Evolutionary conservation across 2,113 vertebrate species (phyloP).

Genomic region (Cololabis saira): DNA sequence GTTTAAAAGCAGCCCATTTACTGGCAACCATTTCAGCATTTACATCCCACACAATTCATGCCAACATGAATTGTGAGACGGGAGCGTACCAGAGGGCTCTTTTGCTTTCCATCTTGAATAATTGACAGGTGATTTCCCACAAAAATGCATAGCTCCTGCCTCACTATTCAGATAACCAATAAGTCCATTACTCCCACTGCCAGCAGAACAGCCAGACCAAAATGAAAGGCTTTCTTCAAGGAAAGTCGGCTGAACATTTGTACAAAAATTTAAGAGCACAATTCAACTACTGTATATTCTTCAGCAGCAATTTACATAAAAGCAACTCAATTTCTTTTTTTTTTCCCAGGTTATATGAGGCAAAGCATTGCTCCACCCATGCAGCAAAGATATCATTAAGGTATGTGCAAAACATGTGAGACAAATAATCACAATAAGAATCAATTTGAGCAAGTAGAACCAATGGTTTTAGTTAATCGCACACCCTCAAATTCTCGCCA

Average conservation of each 20-base stretch:
- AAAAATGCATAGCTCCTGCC: constrained; percentile 28
- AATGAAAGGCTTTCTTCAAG: too few species aligned
- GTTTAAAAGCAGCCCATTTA: too few species aligned
- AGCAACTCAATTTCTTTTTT: constrained; percentile 1
- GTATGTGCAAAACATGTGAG: not conserved
- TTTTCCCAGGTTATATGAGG: constrained; percentile 39
- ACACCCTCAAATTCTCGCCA: not conserved
- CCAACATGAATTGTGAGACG: not conserved
- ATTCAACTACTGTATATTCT: constrained; percentile 2
- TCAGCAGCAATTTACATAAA: constrained; percentile 6
- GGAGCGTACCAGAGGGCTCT: not conserved
- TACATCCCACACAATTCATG: too few species aligned
- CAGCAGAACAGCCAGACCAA: too few species aligned
- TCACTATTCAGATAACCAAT: constrained; percentile 32
- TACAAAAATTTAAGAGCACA: constrained; percentile 8
- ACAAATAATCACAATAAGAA: constrained; percentile 12
- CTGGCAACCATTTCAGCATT: too few species aligned
- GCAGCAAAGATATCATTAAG: constrained; percentile 31
- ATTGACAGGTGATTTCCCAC: constrained; percentile 26
- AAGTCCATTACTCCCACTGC: constrained; percentile 29
- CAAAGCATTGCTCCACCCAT: constrained; percentile 35
- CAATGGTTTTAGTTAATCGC: constrained; percentile 16
- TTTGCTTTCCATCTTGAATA: constrained; percentile 9
- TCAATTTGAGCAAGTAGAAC: constrained; percentile 16
- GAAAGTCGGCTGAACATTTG: too few species aligned